Evolutionary conservation across 2,797 vertebrate genomes (phyloP).

Genomic region (Xerus rutilus): DNA sequence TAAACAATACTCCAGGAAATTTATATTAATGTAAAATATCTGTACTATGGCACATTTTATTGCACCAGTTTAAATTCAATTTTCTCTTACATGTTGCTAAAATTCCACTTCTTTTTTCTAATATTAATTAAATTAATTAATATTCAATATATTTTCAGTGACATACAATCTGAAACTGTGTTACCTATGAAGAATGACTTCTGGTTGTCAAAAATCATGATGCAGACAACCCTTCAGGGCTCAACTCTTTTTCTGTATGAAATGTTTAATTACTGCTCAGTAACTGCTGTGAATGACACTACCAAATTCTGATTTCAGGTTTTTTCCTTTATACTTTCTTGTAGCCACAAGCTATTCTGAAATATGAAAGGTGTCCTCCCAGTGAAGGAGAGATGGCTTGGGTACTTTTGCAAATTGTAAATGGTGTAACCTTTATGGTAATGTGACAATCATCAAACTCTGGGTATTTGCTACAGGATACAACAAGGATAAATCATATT

Average conservation of each 20-base stretch:
- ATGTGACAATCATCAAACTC: background rate
- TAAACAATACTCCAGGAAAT: constrained; percentile 79
- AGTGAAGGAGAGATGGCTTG: background rate
- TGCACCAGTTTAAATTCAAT: constrained; percentile 78
- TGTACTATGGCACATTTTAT: constrained; percentile 76
- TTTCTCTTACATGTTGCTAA: constrained; percentile 81
- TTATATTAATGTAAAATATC: constrained; percentile 78
- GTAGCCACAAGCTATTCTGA: background rate
- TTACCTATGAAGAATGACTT: constrained; percentile 62
- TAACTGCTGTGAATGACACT: background rate
- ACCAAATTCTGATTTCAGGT: constrained; percentile 59
- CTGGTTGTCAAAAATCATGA: constrained; percentile 72
- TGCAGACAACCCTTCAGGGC: constrained; percentile 74
- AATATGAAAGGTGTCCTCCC: background rate
- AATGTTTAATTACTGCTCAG: constrained; percentile 76
- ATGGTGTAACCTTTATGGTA: background rate
- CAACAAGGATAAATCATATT: background rate
- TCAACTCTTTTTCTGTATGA: constrained; percentile 76
- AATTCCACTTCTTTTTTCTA: constrained; percentile 75
- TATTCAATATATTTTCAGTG: constrained; percentile 55
- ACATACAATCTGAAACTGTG: constrained; percentile 46
- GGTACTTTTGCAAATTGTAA: background rate
- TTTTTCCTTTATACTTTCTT: constrained; percentile 60
- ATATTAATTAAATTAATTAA: constrained; percentile 86
- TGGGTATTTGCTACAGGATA: background rate